These are phyloP conservation scores for Eupleurogrammus muticus DNA, from an alignment of 2,797 vertebrate genomes.

Conservation along the genomic window DNA sequence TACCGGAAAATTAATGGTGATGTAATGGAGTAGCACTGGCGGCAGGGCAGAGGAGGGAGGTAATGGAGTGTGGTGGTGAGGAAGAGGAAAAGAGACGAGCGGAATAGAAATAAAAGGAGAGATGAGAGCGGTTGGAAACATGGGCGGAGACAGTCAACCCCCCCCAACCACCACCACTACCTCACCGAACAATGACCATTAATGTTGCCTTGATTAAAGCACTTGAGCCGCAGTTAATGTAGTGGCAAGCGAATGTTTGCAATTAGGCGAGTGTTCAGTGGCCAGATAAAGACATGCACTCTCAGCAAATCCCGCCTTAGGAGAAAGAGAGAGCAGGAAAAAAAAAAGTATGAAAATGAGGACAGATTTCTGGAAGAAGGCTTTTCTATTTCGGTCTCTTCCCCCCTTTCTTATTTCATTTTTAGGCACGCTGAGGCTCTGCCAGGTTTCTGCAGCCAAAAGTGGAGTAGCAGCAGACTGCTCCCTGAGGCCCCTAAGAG, in stretches of 20 bases:
- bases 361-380: constrained; percentile 34
- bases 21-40: constrained; percentile 19
- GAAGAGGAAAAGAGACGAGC: neutral
- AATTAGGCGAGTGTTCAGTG: constrained; percentile 17
- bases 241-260: constrained; percentile 15
- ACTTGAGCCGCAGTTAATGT: constrained; percentile 20
- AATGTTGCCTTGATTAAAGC: constrained; percentile 38
- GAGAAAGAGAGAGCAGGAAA: neutral
- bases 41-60: constrained; percentile 4
- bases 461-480: constrained; percentile 30
- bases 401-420: constrained; percentile 23
- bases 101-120: constrained; percentile 1
- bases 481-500: constrained; percentile 27
- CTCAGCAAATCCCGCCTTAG: constrained; percentile 41
- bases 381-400: constrained; percentile 48
- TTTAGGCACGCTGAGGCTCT: constrained; percentile 51
- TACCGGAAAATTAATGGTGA: constrained; percentile 43
- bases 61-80: neutral
- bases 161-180: no score
- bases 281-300: constrained; percentile 49
- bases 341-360: constrained; percentile 39
- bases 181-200: neutral
- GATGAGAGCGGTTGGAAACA: constrained; percentile 22
- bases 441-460: constrained; percentile 37
- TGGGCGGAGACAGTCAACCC: neutral